These are phyloP conservation scores for Napeogenes inachia DNA, from an alignment of 2,888 invertebrate species.

Conservation along the genomic window DNA sequence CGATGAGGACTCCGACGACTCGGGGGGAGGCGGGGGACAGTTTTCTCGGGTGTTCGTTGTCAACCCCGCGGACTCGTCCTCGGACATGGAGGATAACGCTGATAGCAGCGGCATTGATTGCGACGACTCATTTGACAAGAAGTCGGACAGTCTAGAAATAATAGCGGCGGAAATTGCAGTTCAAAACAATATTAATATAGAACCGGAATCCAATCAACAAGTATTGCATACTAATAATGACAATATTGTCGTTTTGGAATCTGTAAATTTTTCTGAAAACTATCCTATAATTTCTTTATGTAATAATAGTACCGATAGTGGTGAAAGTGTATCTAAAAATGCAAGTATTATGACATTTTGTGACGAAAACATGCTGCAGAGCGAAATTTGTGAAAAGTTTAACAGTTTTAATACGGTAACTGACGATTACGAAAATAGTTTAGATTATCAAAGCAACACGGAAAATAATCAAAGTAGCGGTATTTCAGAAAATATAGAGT, in stretches of 20 bases:
- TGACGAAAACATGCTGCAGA: constrained; percentile 68
- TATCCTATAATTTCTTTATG: constrained; percentile 52
- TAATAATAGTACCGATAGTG: constrained; percentile 47
- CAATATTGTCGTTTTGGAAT: constrained; percentile 57
- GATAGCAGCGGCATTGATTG: constrained; percentile 79
- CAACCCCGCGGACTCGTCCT: constrained; percentile 79
- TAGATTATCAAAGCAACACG: constrained; percentile 43
- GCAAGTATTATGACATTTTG: constrained; percentile 58
- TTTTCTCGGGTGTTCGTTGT: constrained; percentile 84
- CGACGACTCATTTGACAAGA: constrained; percentile 80
- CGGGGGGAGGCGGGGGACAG: constrained; percentile 75
- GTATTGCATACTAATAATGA: constrained; percentile 44
- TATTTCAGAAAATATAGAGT: constrained; percentile 58
- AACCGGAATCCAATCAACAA: constrained; percentile 44
- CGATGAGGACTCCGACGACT: constrained; percentile 71
- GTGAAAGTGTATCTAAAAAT: constrained; percentile 41
- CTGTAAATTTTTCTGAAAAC: constrained; percentile 59
- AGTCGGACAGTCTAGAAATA: constrained; percentile 65
- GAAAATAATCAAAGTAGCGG: constrained; percentile 52
- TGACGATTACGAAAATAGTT: constrained; percentile 45
- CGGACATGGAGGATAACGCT: constrained; percentile 78
- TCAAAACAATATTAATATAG: constrained; percentile 48
- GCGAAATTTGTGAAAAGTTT: constrained; percentile 65
- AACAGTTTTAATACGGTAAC: constrained; percentile 67
- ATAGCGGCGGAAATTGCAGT: constrained; percentile 50